Conservation (phyloP, 2,888 invertebrate genomes). For the Calameuta pallipes region DNA sequence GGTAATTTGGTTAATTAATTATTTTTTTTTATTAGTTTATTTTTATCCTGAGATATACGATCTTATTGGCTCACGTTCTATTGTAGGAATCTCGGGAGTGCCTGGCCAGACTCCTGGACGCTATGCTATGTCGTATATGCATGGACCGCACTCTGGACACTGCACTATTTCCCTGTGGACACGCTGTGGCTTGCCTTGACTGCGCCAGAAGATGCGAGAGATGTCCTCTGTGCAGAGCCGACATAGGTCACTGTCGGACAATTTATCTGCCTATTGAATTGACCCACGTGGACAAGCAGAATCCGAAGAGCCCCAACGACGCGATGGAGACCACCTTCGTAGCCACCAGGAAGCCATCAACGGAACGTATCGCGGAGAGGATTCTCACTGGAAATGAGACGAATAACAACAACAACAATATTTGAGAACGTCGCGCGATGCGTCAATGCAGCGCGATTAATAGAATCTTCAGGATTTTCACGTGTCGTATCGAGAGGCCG, state of each 20-base stretch:
- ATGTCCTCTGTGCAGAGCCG: constrained; percentile 81
- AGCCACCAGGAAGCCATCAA: constrained; percentile 38
- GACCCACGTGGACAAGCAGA: constrained; percentile 60
- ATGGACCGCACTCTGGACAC: constrained; percentile 87
- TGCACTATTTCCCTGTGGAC: constrained; percentile 89
- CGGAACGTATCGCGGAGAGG: constrained; percentile 35
- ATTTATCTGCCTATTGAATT: constrained; percentile 77
- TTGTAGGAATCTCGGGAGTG: constrained; percentile 70
- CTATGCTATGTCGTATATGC: constrained; percentile 87
- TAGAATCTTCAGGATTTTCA: constrained; percentile 50
- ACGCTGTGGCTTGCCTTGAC: constrained; percentile 82
- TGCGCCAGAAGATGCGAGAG: constrained; percentile 81
- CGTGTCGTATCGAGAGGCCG: constrained; percentile 45
- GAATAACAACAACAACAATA: constrained; percentile 35
- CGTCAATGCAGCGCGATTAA: constrained; percentile 39
- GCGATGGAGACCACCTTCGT: constrained; percentile 36
- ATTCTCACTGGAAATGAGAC: constrained; percentile 38
- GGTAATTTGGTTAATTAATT: constrained; percentile 33
- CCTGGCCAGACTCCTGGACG: constrained; percentile 71
- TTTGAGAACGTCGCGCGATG: constrained; percentile 48
- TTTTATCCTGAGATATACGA: not conserved
- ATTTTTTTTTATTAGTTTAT: not conserved
- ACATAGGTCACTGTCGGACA: constrained; percentile 77
- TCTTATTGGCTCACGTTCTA: constrained; percentile 21
- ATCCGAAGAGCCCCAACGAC: constrained; percentile 45